Base-by-base conservation (phyloP, 2,113 vertebrate species). In the Willisornis vidua region DNA sequence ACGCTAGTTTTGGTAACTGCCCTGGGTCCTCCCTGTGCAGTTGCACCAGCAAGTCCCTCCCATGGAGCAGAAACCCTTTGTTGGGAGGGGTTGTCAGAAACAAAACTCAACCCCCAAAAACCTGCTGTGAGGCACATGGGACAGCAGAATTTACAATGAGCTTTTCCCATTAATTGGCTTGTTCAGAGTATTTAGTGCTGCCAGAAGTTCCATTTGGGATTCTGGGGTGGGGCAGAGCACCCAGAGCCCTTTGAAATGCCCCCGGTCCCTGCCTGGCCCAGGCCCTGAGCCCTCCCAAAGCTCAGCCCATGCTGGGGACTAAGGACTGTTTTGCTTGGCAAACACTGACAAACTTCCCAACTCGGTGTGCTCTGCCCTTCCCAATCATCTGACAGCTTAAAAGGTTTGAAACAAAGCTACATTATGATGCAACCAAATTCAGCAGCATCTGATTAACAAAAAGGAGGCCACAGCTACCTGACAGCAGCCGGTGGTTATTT, bases 381-480 rank as follows among this genome's bases (percentile, higher is more conserved):
- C 84, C 94, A 76, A 20, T 72, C 79, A 79, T 88, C 58, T 92
- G 96, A 89, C 83, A 93, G 73, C 86, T 90, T 97, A 95, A 97
- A 97, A 95, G 93, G 90, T 71, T 88, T 78, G 85, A 93, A 95
- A 94, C 95, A 95, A 92, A 97, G 85, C 94, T 90, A 80, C 78
- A 82, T 90, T 91, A 91, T 93, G 96, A 93, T 85, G 93, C 87
- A 84, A 90, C 86, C 90, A 92, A 96, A 96, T 95, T 94, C 96
- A 94, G 92, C 66, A 93, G 96, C 90, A 94, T 95, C 75, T 79
- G 49, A 90, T 92, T 90, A 92, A 85, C 78, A 89, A 91, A 87
- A 93, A 93, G 51, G 90, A 68, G 55, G 91, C 70, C 96, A 85
- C 88, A 88, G 80, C 85, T 87, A 83, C 88, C 66, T 74, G 95